Evolutionary conservation across 2,797 vertebrate genomes (phyloP).

Genomic region (Podarcis siculus): DNA sequence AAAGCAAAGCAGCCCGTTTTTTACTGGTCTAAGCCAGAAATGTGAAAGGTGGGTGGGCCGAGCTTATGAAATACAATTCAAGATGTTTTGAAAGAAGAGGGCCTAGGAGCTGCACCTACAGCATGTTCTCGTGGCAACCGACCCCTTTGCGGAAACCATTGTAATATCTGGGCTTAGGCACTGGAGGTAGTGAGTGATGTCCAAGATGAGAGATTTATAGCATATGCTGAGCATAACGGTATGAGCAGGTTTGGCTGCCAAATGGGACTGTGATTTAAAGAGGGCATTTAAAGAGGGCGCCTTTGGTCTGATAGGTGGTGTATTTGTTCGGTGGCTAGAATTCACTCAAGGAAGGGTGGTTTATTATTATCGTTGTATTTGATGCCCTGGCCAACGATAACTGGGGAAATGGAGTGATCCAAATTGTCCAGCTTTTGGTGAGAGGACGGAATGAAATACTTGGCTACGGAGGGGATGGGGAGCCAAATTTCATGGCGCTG

Average conservation of each 20-base stretch:
- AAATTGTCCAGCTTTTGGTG: slow-evolving; percentile 64
- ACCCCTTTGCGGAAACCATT: slow-evolving; percentile 41
- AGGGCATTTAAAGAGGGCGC: slow-evolving; percentile 39
- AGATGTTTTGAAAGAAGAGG: slow-evolving; percentile 1
- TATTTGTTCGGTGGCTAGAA: slow-evolving; percentile 71
- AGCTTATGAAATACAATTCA: slow-evolving; percentile 46
- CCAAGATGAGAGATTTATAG: slow-evolving; percentile 68
- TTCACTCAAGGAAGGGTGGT: slow-evolving; percentile 58
- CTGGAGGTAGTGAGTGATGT: slow-evolving; percentile 36
- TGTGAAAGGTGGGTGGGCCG: neutral
- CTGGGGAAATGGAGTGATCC: slow-evolving; percentile 63
- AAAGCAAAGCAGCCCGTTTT: neutral
- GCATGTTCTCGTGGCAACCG: slow-evolving; percentile 45
- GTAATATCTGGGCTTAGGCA: slow-evolving; percentile 46
- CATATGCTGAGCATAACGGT: slow-evolving; percentile 41
- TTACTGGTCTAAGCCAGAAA: neutral
- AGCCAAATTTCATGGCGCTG: slow-evolving; percentile 45
- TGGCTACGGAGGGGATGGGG: slow-evolving; percentile 37
- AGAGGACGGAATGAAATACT: slow-evolving; percentile 61
- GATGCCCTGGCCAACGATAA: slow-evolving; percentile 66
- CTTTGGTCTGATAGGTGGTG: slow-evolving; percentile 70
- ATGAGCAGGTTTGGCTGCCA: slow-evolving; percentile 62
- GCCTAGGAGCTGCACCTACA: slow-evolving; percentile 35
- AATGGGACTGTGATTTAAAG: slow-evolving; percentile 69
- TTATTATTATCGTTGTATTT: slow-evolving; percentile 36